phyloP scores from a whole-genome alignment of 2,113 vertebrate genomes.

The Aix galericulata region DNA sequence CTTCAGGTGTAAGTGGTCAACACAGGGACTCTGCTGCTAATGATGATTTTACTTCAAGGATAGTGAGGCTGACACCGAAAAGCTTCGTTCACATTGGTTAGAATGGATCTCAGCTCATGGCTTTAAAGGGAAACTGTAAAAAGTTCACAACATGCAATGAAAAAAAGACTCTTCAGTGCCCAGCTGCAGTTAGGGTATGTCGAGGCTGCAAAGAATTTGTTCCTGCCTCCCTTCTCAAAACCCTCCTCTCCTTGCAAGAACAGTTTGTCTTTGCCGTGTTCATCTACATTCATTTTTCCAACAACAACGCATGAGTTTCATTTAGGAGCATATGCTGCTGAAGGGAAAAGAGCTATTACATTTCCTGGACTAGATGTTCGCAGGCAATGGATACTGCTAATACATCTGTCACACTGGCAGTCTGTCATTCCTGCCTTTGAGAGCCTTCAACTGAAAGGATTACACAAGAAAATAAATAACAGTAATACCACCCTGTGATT shows the following conservation, averaged over 20 bases:
- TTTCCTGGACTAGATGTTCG: slow-evolving; percentile 3
- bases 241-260: neutral
- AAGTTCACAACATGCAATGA: neutral
- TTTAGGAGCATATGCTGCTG: neutral
- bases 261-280: neutral
- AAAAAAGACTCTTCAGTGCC: slow-evolving; percentile 13
- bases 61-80: neutral
- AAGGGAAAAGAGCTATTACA: slow-evolving; percentile 29
- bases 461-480: slow-evolving; percentile 55
- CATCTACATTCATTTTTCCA: neutral
- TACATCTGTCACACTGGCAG: slow-evolving; percentile 1
- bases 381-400: slow-evolving; percentile 22
- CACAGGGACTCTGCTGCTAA: neutral
- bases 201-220: neutral
- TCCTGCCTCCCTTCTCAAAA: neutral
- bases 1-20: neutral
- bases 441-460: slow-evolving; percentile 16
- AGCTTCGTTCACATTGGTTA: neutral
- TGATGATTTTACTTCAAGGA: neutral
- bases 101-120: neutral
- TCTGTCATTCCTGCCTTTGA: neutral
- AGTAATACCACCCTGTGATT: slow-evolving; percentile 53
- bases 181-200: neutral
- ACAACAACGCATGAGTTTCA: neutral
- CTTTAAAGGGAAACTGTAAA: slow-evolving; percentile 11